Evolutionary conservation across 1,140 invertebrate species (phyloP).

Genomic region (Halictus rubicundus): DNA sequence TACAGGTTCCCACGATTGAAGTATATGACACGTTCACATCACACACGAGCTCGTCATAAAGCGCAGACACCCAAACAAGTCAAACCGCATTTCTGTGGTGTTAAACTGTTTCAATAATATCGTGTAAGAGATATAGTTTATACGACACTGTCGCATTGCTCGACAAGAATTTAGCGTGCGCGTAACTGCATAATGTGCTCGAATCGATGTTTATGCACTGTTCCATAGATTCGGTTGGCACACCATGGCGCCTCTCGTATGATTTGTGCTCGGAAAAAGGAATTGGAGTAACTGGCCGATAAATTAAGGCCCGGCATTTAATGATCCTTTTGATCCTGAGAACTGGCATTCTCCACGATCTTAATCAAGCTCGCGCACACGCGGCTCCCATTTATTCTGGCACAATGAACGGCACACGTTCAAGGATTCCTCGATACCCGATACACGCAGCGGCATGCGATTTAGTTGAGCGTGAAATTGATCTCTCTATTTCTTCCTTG

Average conservation of each 20-base stretch:
- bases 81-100: too few relatives aligned
- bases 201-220: too few relatives aligned
- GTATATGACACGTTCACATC: too few relatives aligned
- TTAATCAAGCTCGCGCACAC: constrained; percentile 1
- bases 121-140: too few relatives aligned
- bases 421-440: constrained; percentile 38
- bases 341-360: not conserved
- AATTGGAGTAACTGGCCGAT: not conserved
- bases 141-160: too few relatives aligned
- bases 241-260: not conserved
- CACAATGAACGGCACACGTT: constrained; percentile 32
- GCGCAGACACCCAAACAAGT: too few relatives aligned
- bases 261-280: not conserved
- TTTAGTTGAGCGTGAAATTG: constrained; percentile 61
- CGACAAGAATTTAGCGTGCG: too few relatives aligned
- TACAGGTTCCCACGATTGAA: too few relatives aligned
- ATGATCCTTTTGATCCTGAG: not conserved
- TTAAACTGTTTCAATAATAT: too few relatives aligned
- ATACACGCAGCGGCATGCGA: constrained; percentile 12
- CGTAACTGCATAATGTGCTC: too few relatives aligned
- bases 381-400: not conserved
- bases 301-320: not conserved
- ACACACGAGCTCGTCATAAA: too few relatives aligned
- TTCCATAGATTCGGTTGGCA: too few relatives aligned
- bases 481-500: constrained; percentile 32